Conservation (phyloP, 2,888 invertebrate species). For the Branchinecta sandiegonensis region DNA sequence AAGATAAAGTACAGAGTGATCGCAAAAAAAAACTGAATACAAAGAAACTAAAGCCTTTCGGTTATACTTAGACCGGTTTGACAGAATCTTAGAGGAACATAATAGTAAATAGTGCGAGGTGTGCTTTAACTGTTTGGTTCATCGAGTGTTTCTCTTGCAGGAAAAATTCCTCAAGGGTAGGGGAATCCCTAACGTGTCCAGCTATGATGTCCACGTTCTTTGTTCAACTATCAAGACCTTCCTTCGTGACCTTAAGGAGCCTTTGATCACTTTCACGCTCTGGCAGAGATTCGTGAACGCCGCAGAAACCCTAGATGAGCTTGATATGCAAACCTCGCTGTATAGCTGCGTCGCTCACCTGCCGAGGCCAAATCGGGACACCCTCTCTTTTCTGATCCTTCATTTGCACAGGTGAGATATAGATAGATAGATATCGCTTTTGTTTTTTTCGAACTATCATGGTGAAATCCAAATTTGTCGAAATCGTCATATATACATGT, state of each 20-base stretch:
- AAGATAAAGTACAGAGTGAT: too few species aligned
- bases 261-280: slow-evolving; percentile 62
- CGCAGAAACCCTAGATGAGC: slow-evolving; percentile 42
- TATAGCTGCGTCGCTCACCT: slow-evolving; percentile 64
- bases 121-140: background rate
- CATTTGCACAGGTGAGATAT: slow-evolving; percentile 60
- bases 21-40: too few species aligned
- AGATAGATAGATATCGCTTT: too few species aligned
- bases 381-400: slow-evolving; percentile 75
- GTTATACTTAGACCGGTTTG: too few species aligned
- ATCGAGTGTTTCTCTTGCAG: background rate
- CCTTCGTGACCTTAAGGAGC: slow-evolving; percentile 70
- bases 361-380: slow-evolving; percentile 85
- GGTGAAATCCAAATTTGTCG: too few species aligned
- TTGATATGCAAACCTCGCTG: slow-evolving; percentile 48
- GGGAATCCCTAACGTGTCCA: slow-evolving; percentile 54
- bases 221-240: slow-evolving; percentile 93
- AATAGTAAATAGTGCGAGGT: background rate
- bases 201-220: slow-evolving; percentile 62
- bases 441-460: too few species aligned
- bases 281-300: slow-evolving; percentile 69
- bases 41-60: too few species aligned
- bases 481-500: too few species aligned
- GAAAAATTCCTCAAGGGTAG: slow-evolving; percentile 48
- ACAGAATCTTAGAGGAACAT: too few species aligned